These are phyloP conservation scores for Carassius carassius DNA, from an alignment of 2,113 vertebrate genomes.

Conservation along the genomic window DNA sequence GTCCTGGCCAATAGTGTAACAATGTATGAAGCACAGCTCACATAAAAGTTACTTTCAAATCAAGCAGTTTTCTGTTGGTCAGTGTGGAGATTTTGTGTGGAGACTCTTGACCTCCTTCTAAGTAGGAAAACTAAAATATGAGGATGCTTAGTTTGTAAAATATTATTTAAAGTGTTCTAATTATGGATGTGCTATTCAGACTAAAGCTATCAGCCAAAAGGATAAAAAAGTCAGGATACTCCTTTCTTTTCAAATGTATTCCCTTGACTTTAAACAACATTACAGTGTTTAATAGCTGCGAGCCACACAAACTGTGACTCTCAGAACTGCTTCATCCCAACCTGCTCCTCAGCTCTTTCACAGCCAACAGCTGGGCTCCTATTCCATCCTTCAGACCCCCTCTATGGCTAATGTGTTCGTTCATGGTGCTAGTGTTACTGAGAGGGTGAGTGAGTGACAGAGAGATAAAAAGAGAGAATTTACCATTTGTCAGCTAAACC, in stretches of 20 bases:
- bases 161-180: background rate
- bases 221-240: background rate
- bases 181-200: background rate
- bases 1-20: background rate
- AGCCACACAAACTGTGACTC: conserved; percentile 7
- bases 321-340: conserved; percentile 22
- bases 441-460: conserved; percentile 40
- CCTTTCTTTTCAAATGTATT: background rate
- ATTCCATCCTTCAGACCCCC: conserved; percentile 37
- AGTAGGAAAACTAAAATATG: too few species aligned
- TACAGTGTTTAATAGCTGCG: background rate
- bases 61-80: background rate
- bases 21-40: background rate
- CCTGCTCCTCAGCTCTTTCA: conserved; percentile 36
- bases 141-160: background rate
- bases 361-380: conserved; percentile 45
- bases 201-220: background rate
- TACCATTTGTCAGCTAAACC: conserved; percentile 62
- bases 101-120: too few species aligned
- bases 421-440: conserved; percentile 50
- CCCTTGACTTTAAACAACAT: background rate
- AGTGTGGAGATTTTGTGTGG: too few species aligned
- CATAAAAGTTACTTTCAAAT: background rate
- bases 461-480: conserved; percentile 40
- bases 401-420: conserved; percentile 50